Conservation (phyloP, 92 coral and sea anemone genomes). For the Zoanthus sansibaricus region DNA sequence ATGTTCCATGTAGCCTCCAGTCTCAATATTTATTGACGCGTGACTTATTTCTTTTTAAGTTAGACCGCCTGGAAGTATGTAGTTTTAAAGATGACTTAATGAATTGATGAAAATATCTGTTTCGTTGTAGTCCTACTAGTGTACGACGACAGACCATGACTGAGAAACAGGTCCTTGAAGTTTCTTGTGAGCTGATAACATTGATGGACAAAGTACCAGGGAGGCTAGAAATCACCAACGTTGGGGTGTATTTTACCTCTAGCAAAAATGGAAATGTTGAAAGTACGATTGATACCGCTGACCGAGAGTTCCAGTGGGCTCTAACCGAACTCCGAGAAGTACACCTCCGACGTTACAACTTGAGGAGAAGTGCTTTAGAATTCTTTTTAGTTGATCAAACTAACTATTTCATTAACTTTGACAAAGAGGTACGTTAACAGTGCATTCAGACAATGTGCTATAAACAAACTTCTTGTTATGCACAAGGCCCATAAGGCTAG, state of each 20-base stretch:
- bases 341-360: constrained; percentile 90
- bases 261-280: constrained; percentile 48
- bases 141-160: constrained; percentile 48
- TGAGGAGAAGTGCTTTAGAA: constrained; percentile 94
- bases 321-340: constrained; percentile 90
- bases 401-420: constrained; percentile 92
- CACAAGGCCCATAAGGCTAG: too few relatives aligned
- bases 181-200: constrained; percentile 84
- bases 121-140: constrained; percentile 51
- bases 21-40: too few relatives aligned
- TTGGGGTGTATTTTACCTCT: constrained; percentile 87
- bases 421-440: constrained; percentile 77
- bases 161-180: constrained; percentile 74
- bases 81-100: too few relatives aligned
- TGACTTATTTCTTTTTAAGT: too few relatives aligned
- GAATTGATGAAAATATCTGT: not conserved
- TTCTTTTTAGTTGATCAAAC: constrained; percentile 95
- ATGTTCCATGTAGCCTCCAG: too few relatives aligned
- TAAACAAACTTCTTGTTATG: too few relatives aligned
- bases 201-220: constrained; percentile 94
- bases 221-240: constrained; percentile 76
- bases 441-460: too few relatives aligned
- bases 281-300: constrained; percentile 65
- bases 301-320: constrained; percentile 90
- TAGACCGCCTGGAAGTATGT: too few relatives aligned